Evolutionary conservation across 2,113 vertebrate genomes (phyloP).

Genomic region (Ramphastos sulfuratus): DNA sequence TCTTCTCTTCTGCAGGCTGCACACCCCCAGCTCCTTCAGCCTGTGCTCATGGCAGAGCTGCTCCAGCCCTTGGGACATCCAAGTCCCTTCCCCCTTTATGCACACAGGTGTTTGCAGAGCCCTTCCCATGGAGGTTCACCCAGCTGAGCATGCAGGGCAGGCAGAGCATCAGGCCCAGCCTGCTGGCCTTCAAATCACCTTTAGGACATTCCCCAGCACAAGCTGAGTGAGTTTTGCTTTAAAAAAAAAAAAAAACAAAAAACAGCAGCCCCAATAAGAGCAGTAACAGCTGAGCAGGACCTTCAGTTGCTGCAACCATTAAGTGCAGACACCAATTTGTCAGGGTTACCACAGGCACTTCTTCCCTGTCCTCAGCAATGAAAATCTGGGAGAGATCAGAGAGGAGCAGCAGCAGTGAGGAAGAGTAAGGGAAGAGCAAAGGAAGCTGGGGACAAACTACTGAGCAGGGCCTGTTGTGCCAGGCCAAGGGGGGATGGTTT

Average conservation of each 20-base stretch:
- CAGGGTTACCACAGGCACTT: not conserved
- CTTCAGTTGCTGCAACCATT: not conserved
- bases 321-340: not conserved
- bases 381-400: not conserved
- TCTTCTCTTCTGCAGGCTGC: too few species aligned
- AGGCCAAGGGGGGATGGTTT: not conserved
- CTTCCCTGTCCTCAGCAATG: accelerated
- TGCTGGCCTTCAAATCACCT: slow-evolving; percentile 44
- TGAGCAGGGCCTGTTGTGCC: too few species aligned
- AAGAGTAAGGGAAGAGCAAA: not conserved
- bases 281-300: not conserved
- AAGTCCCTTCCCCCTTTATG: not conserved
- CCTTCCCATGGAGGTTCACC: not conserved
- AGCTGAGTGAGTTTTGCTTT: not conserved
- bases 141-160: not conserved
- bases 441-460: not conserved
- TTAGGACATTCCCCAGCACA: not conserved
- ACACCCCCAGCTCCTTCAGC: too few species aligned
- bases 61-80: not conserved
- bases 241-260: not conserved
- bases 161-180: not conserved
- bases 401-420: not conserved
- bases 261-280: not conserved
- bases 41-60: too few species aligned
- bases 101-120: not conserved